Conservation (phyloP, 2,797 vertebrate genomes). For the Anniella stebbinsi region DNA sequence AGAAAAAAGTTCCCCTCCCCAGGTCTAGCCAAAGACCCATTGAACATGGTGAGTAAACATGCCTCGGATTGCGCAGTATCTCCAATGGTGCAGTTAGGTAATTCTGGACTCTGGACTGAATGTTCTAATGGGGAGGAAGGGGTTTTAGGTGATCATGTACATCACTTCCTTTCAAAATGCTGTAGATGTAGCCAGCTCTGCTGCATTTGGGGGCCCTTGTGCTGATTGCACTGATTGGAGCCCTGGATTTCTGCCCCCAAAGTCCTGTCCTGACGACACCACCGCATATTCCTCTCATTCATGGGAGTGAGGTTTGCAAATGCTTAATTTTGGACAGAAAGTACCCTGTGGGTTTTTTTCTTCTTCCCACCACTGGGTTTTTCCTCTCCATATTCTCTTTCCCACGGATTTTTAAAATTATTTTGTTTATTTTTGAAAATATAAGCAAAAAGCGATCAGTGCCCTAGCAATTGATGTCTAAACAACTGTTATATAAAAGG, state of each 20-base stretch:
- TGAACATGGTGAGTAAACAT: background rate
- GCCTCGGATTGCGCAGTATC: background rate
- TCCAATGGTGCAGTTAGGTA: background rate
- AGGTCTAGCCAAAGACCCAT: background rate
- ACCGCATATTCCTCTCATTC: background rate
- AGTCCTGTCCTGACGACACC: too few species aligned
- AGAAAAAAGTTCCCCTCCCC: too few species aligned
- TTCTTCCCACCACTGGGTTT: background rate
- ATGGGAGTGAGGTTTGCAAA: background rate
- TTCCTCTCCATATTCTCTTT: background rate
- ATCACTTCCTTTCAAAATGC: background rate
- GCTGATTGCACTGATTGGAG: background rate
- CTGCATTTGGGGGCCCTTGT: background rate
- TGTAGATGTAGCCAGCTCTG: background rate
- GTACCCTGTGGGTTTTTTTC: background rate
- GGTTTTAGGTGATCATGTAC: background rate
- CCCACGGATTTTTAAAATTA: too few species aligned
- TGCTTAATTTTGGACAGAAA: background rate
- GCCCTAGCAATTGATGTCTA: too few species aligned
- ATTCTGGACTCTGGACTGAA: background rate
- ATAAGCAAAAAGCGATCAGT: too few species aligned
- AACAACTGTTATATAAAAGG: too few species aligned
- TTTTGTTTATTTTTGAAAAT: too few species aligned
- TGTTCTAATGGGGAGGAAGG: background rate
- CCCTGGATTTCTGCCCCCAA: background rate